These are phyloP conservation scores for Temnopleurus reevesii DNA, from an alignment of 53 echinoderm and acorn worm species.

Conservation along the genomic window DNA sequence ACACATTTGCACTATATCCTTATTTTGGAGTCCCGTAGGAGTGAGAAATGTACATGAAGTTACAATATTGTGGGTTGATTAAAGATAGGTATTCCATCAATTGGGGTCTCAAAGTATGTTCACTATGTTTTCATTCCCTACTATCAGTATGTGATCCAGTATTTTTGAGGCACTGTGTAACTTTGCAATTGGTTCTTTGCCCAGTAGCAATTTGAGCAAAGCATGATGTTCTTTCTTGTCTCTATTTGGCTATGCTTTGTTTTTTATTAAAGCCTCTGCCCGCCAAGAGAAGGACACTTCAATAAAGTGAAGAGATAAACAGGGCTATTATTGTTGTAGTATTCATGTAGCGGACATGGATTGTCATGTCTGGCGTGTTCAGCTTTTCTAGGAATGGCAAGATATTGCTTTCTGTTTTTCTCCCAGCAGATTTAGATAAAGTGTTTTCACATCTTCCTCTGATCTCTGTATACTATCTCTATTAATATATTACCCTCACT, in stretches of 20 bases:
- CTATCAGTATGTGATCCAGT: not conserved
- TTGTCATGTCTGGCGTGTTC: not conserved
- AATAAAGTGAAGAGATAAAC: constrained; percentile 26
- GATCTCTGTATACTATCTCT: not conserved
- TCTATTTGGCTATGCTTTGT: not conserved
- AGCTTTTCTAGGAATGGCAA: not conserved
- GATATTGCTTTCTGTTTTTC: not conserved
- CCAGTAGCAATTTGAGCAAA: not conserved
- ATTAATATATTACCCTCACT: not conserved
- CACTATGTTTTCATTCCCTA: too few relatives aligned
- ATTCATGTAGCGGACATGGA: not conserved
- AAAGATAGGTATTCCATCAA: too few relatives aligned
- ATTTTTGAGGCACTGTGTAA: not conserved
- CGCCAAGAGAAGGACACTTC: constrained; percentile 13
- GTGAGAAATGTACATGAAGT: too few relatives aligned
- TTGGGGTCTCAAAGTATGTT: too few relatives aligned
- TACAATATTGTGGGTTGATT: too few relatives aligned
- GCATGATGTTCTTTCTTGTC: not conserved
- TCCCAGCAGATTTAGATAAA: not conserved
- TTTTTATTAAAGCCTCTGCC: not conserved
- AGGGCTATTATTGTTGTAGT: constrained; percentile 12
- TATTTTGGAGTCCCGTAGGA: too few relatives aligned
- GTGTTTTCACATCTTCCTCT: constrained; percentile 24
- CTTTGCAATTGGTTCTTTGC: not conserved
- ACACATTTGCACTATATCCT: too few relatives aligned